Evolutionary conservation across 92 coral and sea anemone genomes (phyloP), one percentile per base, ranked within the genome.

Genomic region (Isaurus tuberculatus): DNA sequence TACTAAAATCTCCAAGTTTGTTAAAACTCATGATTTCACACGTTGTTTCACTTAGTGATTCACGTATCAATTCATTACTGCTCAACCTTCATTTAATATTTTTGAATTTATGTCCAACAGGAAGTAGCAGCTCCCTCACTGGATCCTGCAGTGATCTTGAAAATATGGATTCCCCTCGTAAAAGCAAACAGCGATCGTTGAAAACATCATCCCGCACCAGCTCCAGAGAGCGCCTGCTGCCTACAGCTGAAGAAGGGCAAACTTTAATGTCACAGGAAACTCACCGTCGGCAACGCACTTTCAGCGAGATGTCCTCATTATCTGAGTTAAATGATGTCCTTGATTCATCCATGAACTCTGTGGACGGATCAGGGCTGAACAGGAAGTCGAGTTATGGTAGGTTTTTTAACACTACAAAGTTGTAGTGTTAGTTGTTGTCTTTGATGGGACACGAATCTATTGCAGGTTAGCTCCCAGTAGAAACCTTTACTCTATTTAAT

Each of bases 111-210:
- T 33, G 2, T 55, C 0, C 29, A 20, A 31, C 68, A 77, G 82
- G 82, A 86, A 94, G 91, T 25, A 88, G 92, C 4, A 72, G 92
- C 46, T 93, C 97, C 15, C 94, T 94, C 37, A 64, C 89, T 6
- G 94, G 91, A 22, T 91, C 94, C 26, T 79, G 84, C 79, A 91
- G 91, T 42, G 97, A 93, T 60, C 79, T 88, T 33, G 97, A 93
- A 17, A 22, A 37, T n/a, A 69, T 82, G 10, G 97, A 93, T 65
- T 86, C 97, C 1, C 97, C 97, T 0, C 85, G 91, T n/a, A 79
- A 63, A 27, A 74, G 74, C 34, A 68, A 49, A 55, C 69, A 53
- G 25, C 65, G 65, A 1, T 30, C 83, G 37, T 34, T 86, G 46
- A 86, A 81, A 64, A 49, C 69, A 36, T 61, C 90, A 8, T 75